Evolutionary conservation across 2,113 vertebrate species (phyloP), one percentile per base, ranked within the genome.

Genomic region (Opisthocomus hoazin): DNA sequence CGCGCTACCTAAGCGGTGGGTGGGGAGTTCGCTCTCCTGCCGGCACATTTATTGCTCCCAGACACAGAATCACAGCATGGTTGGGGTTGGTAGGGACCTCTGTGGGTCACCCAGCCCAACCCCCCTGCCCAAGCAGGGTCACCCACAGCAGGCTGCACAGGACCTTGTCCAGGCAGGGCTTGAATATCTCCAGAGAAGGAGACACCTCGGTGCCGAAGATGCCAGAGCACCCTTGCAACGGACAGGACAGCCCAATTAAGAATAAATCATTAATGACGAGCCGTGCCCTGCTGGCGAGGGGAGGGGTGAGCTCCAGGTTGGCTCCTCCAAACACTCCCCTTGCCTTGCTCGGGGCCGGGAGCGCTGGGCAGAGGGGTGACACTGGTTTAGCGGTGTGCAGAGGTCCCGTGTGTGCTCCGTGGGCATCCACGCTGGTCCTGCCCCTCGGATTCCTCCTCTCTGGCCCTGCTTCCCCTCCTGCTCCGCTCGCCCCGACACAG

Each of bases 371-470:
- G 34, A 43, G 64, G 12, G 2, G 3, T 4, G 37, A 45, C 12
- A 2, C 30, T 1, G 4, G 10, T 83, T 56, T 3, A 4, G 14
- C 32, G 2, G 36, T 12, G 1, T 2, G 23, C 17, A 12, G 20
- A 50, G 14, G 37, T 70, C 8, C 69, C 3, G 1, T 0, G 76
- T 23, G 2, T 2, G n/a, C n/a, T 37, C 50, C 3, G 0, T 3
- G 16, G 76, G 20, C 37, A 4, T 8, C 2, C 64, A 10, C 19
- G 0, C 18, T 6, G 36, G 5, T 8, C 15, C 29, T 21, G 58
- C 54, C 21, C 84, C 71, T 15, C 3, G 9, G 6, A 17, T 50
- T 61, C 45, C 51, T 4, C 66, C 65, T 54, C 30, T 32, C 18
- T 27, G 19, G 27, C 45, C 70, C 17, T 30, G 20, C 16, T 3